Conservation (phyloP, 2,113 vertebrate genomes). For the Mola mola region DNA sequence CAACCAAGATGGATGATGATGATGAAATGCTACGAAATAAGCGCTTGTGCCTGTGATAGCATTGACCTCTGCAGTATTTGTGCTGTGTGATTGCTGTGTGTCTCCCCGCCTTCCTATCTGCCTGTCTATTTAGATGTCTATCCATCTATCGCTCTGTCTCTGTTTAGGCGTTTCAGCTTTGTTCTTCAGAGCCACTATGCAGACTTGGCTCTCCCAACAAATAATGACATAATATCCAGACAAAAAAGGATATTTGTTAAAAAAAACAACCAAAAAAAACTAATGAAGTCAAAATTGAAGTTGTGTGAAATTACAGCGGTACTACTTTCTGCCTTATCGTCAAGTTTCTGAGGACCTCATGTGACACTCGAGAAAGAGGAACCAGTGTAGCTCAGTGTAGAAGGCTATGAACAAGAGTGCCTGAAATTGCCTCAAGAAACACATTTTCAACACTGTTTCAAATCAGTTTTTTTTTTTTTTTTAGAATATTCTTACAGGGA, state of each 20-base stretch:
- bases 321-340: background rate
- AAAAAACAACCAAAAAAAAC: background rate
- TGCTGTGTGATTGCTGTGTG: slow-evolving; percentile 50
- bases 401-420: no score
- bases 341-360: no score
- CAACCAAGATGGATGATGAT: slow-evolving; percentile 67
- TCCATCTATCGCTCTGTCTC: slow-evolving; percentile 29
- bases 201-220: background rate
- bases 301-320: background rate
- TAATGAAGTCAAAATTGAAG: background rate
- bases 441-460: no score
- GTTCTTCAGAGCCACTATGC: slow-evolving; percentile 14
- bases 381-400: no score
- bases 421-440: no score
- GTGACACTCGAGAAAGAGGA: no score
- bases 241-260: no score
- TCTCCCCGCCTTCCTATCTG: slow-evolving; percentile 1
- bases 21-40: slow-evolving; percentile 76
- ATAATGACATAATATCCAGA: background rate
- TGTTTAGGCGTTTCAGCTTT: slow-evolving; percentile 26
- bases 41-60: slow-evolving; percentile 58
- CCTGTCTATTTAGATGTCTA: slow-evolving; percentile 35
- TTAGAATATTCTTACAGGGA: no score
- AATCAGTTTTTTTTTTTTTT: no score
- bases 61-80: slow-evolving; percentile 69